A percentile compares a stretch with the other conserved stretches of the same genome.
Evolutionary conservation across 2,888 invertebrate species (phyloP).

Genomic region (Pristionchus arcanus): DNA sequence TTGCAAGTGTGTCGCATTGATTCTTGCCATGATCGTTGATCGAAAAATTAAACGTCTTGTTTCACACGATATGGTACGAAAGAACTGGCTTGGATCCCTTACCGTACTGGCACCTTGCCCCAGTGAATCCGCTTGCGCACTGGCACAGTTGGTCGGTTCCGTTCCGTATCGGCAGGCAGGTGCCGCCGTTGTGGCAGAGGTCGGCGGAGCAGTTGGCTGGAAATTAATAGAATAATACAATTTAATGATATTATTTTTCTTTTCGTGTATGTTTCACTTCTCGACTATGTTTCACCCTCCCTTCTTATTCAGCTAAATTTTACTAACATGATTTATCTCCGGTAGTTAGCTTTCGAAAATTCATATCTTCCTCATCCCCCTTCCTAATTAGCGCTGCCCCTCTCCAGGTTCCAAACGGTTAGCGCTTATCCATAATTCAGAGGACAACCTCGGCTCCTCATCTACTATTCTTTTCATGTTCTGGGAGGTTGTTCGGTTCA

Average conservation of each 20-base stretch:
- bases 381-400: background rate
- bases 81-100: too few species aligned
- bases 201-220: conserved; percentile 81
- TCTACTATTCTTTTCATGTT: conserved; percentile 38
- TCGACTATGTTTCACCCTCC: background rate
- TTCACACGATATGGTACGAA: too few species aligned
- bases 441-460: background rate
- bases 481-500: background rate
- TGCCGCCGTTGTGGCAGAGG: conserved; percentile 81
- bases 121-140: conserved; percentile 81
- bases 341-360: background rate
- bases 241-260: background rate
- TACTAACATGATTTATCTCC: background rate
- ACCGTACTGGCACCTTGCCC: conserved; percentile 82
- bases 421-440: background rate
- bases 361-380: background rate
- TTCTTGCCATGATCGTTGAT: too few species aligned
- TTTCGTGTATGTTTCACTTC: too few species aligned
- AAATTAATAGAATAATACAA: conserved; percentile 53
- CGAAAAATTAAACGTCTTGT: too few species aligned
- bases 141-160: conserved; percentile 79
- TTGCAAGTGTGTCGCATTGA: background rate
- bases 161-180: conserved; percentile 76
- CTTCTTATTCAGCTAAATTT: background rate
- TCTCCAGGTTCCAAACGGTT: background rate